A percentile compares a stretch with the other conserved stretches of the same genome.
phyloP scores from a whole-genome alignment of 2,113 vertebrate species.

The Zapus hudsonius region DNA sequence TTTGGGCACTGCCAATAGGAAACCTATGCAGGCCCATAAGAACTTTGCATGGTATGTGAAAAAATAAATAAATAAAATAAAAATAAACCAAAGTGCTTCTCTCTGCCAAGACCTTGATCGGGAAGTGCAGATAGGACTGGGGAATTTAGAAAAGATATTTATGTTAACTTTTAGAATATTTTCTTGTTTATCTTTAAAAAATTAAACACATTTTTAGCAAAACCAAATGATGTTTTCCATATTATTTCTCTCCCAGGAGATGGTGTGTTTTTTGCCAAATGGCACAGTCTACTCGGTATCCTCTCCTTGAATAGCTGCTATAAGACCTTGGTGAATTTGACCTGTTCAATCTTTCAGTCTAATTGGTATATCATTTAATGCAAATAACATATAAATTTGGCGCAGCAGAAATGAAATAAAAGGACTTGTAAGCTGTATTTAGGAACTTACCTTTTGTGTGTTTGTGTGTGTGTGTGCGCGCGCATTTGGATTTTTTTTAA shows the following conservation, averaged over 20 bases:
- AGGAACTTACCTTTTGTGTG: neutral
- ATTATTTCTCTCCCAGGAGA: neutral
- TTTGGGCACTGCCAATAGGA: neutral
- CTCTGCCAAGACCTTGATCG: neutral
- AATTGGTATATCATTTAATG: neutral
- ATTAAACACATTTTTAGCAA: neutral
- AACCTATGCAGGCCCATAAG: neutral
- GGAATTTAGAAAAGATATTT: too few species aligned
- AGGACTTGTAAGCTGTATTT: neutral
- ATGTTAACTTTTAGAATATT: too few species aligned
- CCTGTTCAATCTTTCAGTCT: neutral
- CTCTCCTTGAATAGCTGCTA: neutral
- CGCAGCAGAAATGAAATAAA: neutral
- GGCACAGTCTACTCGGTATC: neutral
- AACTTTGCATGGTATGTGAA: neutral
- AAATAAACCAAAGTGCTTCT: neutral
- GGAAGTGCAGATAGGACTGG: neutral
- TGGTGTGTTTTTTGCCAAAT: neutral
- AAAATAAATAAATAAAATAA: neutral
- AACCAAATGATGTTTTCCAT: neutral
- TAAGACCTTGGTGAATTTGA: slow-evolving; percentile 16
- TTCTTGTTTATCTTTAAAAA: neutral
- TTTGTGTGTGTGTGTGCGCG: too few species aligned
- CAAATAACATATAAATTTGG: slow-evolving; percentile 11
- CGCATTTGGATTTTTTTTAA: too few species aligned